Conservation (phyloP, 2,113 vertebrate genomes). For the Gasterosteus nipponicus region DNA sequence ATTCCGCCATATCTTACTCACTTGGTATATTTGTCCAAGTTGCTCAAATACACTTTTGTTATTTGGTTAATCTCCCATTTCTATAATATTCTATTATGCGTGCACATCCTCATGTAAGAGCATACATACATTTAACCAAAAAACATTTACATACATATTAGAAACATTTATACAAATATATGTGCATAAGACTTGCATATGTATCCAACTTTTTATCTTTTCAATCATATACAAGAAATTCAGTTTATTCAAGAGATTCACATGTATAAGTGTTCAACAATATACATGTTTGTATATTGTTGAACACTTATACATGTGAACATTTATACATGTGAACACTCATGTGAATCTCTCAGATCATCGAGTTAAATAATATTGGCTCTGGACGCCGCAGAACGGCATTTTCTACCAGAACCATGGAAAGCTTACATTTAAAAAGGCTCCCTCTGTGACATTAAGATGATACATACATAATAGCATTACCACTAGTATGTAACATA, state of each 20-base stretch:
- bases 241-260: no score
- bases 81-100: not conserved
- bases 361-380: not conserved
- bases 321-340: no score
- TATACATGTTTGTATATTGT: no score
- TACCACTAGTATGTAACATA: not conserved
- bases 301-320: no score
- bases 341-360: not conserved
- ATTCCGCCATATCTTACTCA: not conserved
- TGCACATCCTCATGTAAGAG: no score
- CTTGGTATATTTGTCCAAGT: not conserved
- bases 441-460: not conserved
- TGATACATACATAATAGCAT: not conserved
- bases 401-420: not conserved
- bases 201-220: no score
- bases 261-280: no score
- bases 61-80: not conserved
- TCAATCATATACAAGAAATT: no score
- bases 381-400: not conserved
- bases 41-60: not conserved
- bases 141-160: no score
- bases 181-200: no score
- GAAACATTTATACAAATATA: no score
- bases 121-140: no score
- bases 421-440: not conserved